Conservation (phyloP, 2,888 invertebrate species). For the Gymnosoma rotundatum region DNA sequence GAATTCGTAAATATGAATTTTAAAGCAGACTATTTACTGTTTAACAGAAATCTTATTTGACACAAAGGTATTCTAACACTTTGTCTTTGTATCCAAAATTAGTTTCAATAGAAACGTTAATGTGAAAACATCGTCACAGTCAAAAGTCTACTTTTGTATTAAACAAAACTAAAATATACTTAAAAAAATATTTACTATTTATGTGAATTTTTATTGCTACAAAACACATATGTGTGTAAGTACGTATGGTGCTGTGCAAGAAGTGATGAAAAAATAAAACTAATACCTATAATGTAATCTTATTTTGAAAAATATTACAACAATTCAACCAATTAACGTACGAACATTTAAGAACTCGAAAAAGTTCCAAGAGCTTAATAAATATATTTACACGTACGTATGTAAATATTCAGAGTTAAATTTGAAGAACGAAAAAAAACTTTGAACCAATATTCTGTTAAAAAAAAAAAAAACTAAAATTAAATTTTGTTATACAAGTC, state of each 20-base stretch:
- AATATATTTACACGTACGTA: neutral
- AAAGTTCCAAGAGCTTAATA: neutral
- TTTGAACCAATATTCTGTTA: neutral
- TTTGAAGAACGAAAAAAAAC: slow-evolving; percentile 27
- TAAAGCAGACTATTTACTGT: slow-evolving; percentile 25
- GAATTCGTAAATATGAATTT: slow-evolving; percentile 48
- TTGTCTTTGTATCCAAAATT: slow-evolving; percentile 71
- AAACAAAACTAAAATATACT: neutral
- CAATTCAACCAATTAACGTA: too few species aligned
- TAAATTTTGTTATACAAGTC: slow-evolving; percentile 51
- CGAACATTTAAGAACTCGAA: too few species aligned
- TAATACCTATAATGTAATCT: too few species aligned
- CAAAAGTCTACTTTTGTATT: neutral
- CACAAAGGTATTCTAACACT: slow-evolving; percentile 65
- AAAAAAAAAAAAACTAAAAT: slow-evolving; percentile 8
- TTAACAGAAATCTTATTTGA: slow-evolving; percentile 40
- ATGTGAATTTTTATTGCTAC: too few species aligned
- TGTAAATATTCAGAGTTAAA: neutral
- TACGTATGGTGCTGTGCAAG: too few species aligned
- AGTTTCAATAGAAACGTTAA: slow-evolving; percentile 82
- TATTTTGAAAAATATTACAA: too few species aligned
- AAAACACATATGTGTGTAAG: too few species aligned
- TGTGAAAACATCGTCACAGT: slow-evolving; percentile 73
- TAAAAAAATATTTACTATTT: neutral
- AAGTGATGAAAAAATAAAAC: too few species aligned